These are phyloP conservation scores for Macrobrachium rosenbergii DNA, from an alignment of 1,140 invertebrate species.

Conservation along the genomic window DNA sequence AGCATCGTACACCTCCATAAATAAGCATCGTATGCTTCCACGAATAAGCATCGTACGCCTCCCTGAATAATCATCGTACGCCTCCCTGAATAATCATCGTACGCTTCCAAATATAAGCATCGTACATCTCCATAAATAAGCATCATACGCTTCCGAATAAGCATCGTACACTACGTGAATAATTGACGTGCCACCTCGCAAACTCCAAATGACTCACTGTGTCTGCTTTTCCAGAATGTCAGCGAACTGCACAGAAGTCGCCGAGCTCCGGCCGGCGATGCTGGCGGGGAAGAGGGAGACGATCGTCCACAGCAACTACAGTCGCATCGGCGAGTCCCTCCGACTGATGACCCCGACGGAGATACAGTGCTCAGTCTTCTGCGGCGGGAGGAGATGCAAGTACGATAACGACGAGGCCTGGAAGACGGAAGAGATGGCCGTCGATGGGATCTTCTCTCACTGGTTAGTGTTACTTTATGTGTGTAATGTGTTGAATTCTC, in stretches of 20 bases:
- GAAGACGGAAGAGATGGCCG: constrained; percentile 78
- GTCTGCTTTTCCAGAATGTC: constrained; percentile 9
- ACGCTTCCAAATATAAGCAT: no score
- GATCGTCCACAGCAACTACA: constrained; percentile 58
- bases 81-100: no score
- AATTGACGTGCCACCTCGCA: constrained; percentile 7
- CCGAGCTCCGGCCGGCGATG: constrained; percentile 48
- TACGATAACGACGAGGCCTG: constrained; percentile 81
- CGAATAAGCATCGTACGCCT: no score
- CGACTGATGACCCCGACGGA: constrained; percentile 76
- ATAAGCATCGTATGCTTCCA: no score
- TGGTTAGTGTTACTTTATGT: constrained; percentile 75
- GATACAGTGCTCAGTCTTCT: constrained; percentile 84
- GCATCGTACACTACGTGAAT: not conserved
- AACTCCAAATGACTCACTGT: not conserved
- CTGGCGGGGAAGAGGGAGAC: constrained; percentile 8
- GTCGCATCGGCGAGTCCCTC: constrained; percentile 58
- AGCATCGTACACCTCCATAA: not conserved
- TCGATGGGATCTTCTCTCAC: constrained; percentile 85
- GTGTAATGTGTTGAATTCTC: no score
- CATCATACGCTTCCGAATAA: no score
- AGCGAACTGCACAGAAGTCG: constrained; percentile 13
- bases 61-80: no score
- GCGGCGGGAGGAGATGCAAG: constrained; percentile 85
- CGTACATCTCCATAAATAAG: not conserved